A percentile compares a stretch with the other conserved stretches of the same genome.
These are phyloP conservation scores for Blera fallax DNA, from an alignment of 2,888 invertebrate genomes.

Conservation along the genomic window DNA sequence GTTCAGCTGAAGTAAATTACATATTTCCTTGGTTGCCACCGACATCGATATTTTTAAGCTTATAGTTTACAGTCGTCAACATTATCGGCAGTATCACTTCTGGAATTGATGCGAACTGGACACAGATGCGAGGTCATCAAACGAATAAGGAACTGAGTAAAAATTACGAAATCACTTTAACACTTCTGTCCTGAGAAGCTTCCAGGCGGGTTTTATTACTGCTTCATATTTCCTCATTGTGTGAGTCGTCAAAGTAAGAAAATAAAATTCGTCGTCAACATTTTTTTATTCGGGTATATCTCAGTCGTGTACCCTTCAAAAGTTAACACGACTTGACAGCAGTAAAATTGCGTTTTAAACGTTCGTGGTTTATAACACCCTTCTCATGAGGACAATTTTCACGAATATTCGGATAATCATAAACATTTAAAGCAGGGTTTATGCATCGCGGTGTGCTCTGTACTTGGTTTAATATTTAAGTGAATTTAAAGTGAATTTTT, in stretches of 20 bases:
- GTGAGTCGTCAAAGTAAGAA: neutral
- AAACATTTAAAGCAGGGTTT: neutral
- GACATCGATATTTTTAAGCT: no score
- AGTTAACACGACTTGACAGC: neutral
- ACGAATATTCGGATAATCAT: conserved; percentile 4
- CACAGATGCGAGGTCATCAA: no score
- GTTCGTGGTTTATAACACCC: conserved; percentile 1
- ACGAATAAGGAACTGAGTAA: no score
- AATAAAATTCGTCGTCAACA: neutral
- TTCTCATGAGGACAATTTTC: conserved; percentile 12
- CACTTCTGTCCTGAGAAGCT: neutral
- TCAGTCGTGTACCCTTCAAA: neutral
- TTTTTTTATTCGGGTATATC: neutral
- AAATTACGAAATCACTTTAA: neutral
- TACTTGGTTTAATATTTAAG: neutral
- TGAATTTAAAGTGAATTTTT: no score
- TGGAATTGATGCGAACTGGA: no score
- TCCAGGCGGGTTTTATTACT: neutral
- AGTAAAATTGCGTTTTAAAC: conserved; percentile 2
- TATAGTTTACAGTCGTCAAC: no score
- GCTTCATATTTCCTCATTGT: neutral
- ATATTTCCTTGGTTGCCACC: no score
- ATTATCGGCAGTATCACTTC: no score
- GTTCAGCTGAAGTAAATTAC: no score
- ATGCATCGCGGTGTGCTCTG: neutral